Evolutionary conservation across 2,888 invertebrate species (phyloP).

Genomic region (Oxyscelio sp.): DNA sequence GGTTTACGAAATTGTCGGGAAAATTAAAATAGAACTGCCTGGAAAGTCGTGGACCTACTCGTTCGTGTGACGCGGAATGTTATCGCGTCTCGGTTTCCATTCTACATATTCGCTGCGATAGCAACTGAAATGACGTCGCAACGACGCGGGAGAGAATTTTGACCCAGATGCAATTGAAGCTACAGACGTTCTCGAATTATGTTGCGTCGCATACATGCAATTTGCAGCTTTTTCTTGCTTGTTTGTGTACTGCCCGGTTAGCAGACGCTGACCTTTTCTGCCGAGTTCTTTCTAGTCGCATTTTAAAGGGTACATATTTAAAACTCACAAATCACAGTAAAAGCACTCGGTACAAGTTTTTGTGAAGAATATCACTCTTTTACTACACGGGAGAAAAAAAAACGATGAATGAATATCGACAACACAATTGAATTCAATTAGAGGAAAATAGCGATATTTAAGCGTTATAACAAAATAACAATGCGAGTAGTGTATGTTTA

Average conservation of each 20-base stretch:
- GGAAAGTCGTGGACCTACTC: constrained; percentile 61
- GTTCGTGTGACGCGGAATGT: constrained; percentile 60
- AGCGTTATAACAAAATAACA: too few species aligned
- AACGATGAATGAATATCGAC: too few species aligned
- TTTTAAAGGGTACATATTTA: too few species aligned
- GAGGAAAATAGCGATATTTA: too few species aligned
- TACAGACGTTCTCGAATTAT: constrained; percentile 50
- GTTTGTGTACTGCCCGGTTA: constrained; percentile 33
- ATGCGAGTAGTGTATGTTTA: too few species aligned
- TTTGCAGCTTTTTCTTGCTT: constrained; percentile 36
- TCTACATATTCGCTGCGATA: constrained; percentile 48
- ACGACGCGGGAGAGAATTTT: constrained; percentile 86
- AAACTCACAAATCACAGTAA: too few species aligned
- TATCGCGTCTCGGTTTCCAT: constrained; percentile 66
- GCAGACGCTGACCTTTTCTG: too few species aligned
- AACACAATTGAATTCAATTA: too few species aligned
- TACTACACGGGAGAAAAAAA: too few species aligned
- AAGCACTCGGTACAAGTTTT: too few species aligned
- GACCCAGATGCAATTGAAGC: constrained; percentile 83
- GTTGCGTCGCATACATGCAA: constrained; percentile 22
- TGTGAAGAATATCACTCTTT: too few species aligned
- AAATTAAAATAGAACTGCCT: constrained; percentile 69
- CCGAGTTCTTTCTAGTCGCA: too few species aligned
- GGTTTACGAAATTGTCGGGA: constrained; percentile 63
- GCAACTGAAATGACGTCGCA: constrained; percentile 75